Conservation (phyloP, 1,140 invertebrate genomes). For the Trichonephila inaurata region DNA sequence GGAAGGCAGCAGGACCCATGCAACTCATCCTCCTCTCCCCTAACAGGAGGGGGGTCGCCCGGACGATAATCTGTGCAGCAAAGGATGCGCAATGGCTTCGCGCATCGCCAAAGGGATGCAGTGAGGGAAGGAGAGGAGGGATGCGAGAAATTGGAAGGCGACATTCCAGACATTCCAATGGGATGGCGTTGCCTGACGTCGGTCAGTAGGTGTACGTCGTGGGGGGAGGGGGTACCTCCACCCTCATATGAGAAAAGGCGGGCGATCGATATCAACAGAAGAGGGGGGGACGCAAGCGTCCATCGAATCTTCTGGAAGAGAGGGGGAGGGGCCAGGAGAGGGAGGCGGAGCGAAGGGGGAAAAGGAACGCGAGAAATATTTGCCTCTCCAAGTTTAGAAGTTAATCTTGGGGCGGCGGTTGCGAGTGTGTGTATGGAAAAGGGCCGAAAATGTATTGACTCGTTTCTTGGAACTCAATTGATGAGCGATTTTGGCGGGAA, state of each 20-base stretch:
- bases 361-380: slow-evolving; percentile 34
- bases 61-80: slow-evolving; percentile 27
- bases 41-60: background rate
- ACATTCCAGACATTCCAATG: slow-evolving; percentile 68
- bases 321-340: slow-evolving; percentile 6
- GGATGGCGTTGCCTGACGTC: slow-evolving; percentile 67
- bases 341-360: background rate
- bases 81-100: background rate
- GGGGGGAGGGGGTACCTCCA: background rate
- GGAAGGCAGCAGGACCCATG: background rate
- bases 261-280: background rate
- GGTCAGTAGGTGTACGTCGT: slow-evolving; percentile 64
- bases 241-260: slow-evolving; percentile 9
- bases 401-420: slow-evolving; percentile 25
- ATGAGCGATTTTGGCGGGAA: slow-evolving; percentile 25
- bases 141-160: slow-evolving; percentile 3
- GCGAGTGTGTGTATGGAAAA: slow-evolving; percentile 9
- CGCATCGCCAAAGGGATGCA: background rate
- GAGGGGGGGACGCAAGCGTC: slow-evolving; percentile 12
- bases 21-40: background rate
- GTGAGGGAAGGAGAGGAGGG: background rate
- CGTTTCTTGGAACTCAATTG: slow-evolving; percentile 20
- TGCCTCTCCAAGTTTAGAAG: slow-evolving; percentile 37
- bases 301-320: slow-evolving; percentile 20
- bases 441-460: slow-evolving; percentile 30